These are phyloP conservation scores for Crambe crambe DNA, from an alignment of 37 sponge, comb jelly and placozoan species.

Conservation along the genomic window DNA sequence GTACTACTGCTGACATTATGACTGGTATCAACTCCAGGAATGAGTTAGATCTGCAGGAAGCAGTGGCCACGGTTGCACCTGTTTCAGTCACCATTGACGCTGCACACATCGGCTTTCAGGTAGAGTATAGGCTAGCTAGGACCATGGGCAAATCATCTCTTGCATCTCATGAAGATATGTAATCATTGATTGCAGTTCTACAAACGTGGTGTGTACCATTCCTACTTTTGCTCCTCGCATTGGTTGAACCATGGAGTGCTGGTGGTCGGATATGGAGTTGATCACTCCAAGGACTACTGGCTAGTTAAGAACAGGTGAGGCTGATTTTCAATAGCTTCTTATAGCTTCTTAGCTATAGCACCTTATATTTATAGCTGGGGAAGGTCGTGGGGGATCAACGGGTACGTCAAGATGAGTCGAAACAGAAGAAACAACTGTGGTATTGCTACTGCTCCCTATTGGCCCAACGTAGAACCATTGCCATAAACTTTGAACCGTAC, in stretches of 20 bases:
- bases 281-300: slow-evolving; percentile 70
- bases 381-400: slow-evolving; percentile 64
- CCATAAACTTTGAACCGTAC: too few species aligned
- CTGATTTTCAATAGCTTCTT: background rate
- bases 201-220: slow-evolving; percentile 42
- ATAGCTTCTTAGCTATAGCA: background rate
- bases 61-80: slow-evolving; percentile 84
- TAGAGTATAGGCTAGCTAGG: too few species aligned
- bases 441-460: slow-evolving; percentile 72
- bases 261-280: slow-evolving; percentile 50
- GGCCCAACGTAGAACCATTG: too few species aligned
- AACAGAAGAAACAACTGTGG: slow-evolving; percentile 81
- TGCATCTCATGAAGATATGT: too few species aligned
- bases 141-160: too few species aligned
- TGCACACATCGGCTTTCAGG: slow-evolving; percentile 64
- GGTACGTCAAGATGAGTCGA: slow-evolving; percentile 74
- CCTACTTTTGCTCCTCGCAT: slow-evolving; percentile 30
- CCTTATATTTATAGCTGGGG: background rate
- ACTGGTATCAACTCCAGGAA: slow-evolving; percentile 40
- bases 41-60: slow-evolving; percentile 76
- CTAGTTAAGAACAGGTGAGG: slow-evolving; percentile 85
- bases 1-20: slow-evolving; percentile 62
- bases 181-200: too few species aligned
- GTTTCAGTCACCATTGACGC: slow-evolving; percentile 82
- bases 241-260: slow-evolving; percentile 38